Base-by-base conservation (phyloP, 2,888 invertebrate species). In the Mallateleia sp. region DNA sequence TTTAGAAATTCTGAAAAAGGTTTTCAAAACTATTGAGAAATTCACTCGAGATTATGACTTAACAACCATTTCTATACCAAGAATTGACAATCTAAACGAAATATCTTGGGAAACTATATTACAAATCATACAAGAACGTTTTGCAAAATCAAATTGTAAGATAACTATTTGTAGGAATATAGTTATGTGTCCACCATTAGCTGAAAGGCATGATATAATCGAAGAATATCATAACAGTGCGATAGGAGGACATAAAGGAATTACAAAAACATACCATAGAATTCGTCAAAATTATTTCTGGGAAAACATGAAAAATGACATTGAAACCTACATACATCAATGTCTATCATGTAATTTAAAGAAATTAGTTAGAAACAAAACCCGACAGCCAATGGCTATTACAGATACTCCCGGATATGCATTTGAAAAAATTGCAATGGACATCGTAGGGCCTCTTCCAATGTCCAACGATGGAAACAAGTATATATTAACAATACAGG, bases 161-260 rank as follows among this genome's bases (percentile, higher is more conserved):
- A n/a, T 45, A 18, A 45, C 11, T 6, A 45, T 45, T 45, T 45
- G 45, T 7, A 45, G n/a, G 3, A 28, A 56, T 28, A 1, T 56
- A 28, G n/a, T 18, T 14, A 28, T 5, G 0, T 28, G 15, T n/a
- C 56, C 56, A 14, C 5, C 20, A 20, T 4, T 56, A 28, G 5
- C 24, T n/a, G 7, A 28, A n/a, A 24, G 60, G 20, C 22, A 38
- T 9, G 3, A 60, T 7, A 60, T 38, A 18, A 60, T 60, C 11
- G 11, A 22, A 14, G 38, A 60, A 34, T 22, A 20, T 7, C 60
- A 60, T 38, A 14, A 14, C 11, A 60, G 60, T 20, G 4, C 22
- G 9, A 34, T 38, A 11, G 34, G 38, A 8, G 60, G 60, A 2
- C 60, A 60, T 11, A 60, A 60, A n/a, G 60, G 60, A 22, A 11